phyloP scores from a whole-genome alignment of 2,113 vertebrate genomes.

The Sebastes schlegelii region DNA sequence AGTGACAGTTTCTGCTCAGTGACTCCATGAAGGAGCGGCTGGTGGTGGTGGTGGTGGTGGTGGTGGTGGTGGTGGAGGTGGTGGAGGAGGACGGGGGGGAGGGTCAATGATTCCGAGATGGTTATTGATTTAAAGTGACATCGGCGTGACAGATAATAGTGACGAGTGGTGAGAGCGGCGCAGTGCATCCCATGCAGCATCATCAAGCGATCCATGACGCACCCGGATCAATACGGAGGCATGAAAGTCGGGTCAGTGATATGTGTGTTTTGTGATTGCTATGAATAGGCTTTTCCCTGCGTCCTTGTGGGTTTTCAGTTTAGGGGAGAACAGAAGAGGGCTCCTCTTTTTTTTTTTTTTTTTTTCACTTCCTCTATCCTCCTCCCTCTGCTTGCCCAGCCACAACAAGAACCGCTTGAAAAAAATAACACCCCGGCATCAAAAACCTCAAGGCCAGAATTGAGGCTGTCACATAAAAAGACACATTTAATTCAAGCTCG shows the following conservation, averaged over 20 bases:
- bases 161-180: slow-evolving; percentile 11
- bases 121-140: slow-evolving; percentile 71
- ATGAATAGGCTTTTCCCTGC: slow-evolving; percentile 29
- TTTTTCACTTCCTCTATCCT: slow-evolving; percentile 9
- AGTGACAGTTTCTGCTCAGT: slow-evolving; percentile 41
- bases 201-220: slow-evolving; percentile 43
- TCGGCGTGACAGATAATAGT: slow-evolving; percentile 54
- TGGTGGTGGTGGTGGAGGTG: not conserved
- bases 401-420: slow-evolving; percentile 25
- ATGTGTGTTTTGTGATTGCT: slow-evolving; percentile 47
- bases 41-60: not conserved
- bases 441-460: slow-evolving; percentile 62
- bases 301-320: slow-evolving; percentile 41
- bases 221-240: slow-evolving; percentile 50
- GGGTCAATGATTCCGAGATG: slow-evolving; percentile 47
- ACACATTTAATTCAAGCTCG: slow-evolving; percentile 65
- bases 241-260: slow-evolving; percentile 24
- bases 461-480: slow-evolving; percentile 69
- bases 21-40: slow-evolving; percentile 35
- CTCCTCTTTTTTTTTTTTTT: not conserved
- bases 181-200: slow-evolving; percentile 24
- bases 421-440: slow-evolving; percentile 36
- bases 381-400: slow-evolving; percentile 32
- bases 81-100: not conserved
- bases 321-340: not conserved